These are phyloP conservation scores for Danio rerio DNA, from an alignment of 2,113 vertebrate species.

Conservation along the genomic window GRCz12tu NC_133177.1:25440001-25440500, in stretches of 20 bases:
- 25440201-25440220: constrained; percentile 11
- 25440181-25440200: constrained; percentile 3
- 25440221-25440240: constrained; percentile 11
- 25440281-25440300: constrained; percentile 47
- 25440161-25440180: constrained; percentile 13
- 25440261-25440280: constrained; percentile 16
- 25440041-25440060: too few species aligned
- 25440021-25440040: too few species aligned
- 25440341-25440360: constrained; percentile 7
- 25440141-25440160: not conserved
- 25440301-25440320: constrained; percentile 2
- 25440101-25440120: not conserved
- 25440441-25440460: constrained; percentile 35
- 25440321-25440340: constrained; percentile 40
- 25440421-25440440: constrained; percentile 37
- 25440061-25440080: not conserved
- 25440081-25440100: not conserved
- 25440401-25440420: constrained; percentile 26
- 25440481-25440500: constrained; percentile 39
- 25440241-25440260: constrained; percentile 22
- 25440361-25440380: not conserved
- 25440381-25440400: not conserved
- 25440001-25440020: too few species aligned
- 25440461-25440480: constrained; percentile 44
- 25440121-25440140: not conserved